Base-by-base conservation (phyloP, 23 tunicate genomes). In the Halocynthia aurantium region DNA sequence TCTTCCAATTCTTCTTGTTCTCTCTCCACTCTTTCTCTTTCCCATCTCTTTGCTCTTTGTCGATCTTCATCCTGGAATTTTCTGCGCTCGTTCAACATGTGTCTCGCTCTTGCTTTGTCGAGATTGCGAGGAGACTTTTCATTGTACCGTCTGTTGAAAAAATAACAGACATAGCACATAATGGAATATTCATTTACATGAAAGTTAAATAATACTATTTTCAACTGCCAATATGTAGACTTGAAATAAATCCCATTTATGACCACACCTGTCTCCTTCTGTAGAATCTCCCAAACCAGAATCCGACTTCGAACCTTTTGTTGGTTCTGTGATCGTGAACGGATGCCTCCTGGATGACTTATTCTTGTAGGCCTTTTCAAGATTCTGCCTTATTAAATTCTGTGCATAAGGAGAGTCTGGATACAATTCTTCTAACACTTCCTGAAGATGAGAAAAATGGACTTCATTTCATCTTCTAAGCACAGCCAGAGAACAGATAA, bases 391-490 rank as follows among this genome's bases (percentile, higher is more conserved):
- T 50, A 92, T 92, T 52, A 92, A 82, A 72, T 80, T 85, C 55
- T 92, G 83, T 9, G 98, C 86, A 83, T 92, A 92, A 6, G 98
- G 98, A 17, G 98, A 92, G 52, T 92, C 98, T 13, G 98, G 98
- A 62, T 92, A 92, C 6, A 92, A 76, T 63, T 92, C 98, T 52
- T 86, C 93, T 51, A 92, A 62, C n/a, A 92, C 92, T 61, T 88
- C 98, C 92, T 92, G 80, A 51, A 71, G 17, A 58, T 58, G 63
- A 15, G 4, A 58, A 58, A 58, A 58, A 58, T 58, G 63, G 4
- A 58, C 15, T 58, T n/a, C 2, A 13, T 58, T 58, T 58, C 17
- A 58, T 1, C 17, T 13, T n/a, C 63, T n/a, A 58, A 13, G 17
- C 4, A 58, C 44, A 31, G 44, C 44, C 44, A 31, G 1, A 31